These are phyloP conservation scores for Colletes latitarsis DNA, from an alignment of 1,140 invertebrate genomes.

Conservation along the genomic window DNA sequence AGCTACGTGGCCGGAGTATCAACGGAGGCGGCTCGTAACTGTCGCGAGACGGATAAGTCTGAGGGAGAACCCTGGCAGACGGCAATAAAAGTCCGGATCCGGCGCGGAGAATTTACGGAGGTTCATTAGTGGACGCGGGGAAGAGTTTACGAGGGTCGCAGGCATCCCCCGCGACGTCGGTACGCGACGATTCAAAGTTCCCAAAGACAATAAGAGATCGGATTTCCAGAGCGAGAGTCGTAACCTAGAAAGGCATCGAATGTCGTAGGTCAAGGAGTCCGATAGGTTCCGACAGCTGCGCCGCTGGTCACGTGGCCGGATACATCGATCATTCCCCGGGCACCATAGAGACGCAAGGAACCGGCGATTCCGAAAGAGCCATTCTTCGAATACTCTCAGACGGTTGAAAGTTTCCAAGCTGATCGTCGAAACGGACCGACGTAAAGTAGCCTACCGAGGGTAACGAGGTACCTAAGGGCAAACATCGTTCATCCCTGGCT, in stretches of 20 bases:
- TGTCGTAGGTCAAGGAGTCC: background rate
- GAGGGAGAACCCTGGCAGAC: background rate
- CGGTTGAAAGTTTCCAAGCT: background rate
- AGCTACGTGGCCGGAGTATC: constrained; percentile 26
- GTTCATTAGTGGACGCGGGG: background rate
- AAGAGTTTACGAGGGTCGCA: background rate
- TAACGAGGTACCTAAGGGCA: background rate
- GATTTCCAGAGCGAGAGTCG: background rate
- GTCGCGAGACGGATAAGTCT: background rate
- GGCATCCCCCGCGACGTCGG: background rate
- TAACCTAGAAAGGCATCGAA: background rate
- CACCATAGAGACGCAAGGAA: background rate
- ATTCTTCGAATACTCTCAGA: too few species aligned
- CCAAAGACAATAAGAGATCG: constrained; percentile 29
- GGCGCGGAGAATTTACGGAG: background rate
- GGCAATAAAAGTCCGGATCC: background rate
- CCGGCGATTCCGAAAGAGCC: too few species aligned
- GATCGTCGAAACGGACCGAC: background rate
- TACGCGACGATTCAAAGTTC: background rate
- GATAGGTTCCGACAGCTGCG: background rate
- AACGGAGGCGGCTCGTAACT: constrained; percentile 15
- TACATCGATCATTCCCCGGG: background rate
- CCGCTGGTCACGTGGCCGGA: background rate
- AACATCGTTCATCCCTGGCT: background rate
- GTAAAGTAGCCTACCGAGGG: background rate